A percentile compares a stretch with the other conserved stretches of the same genome.
These are phyloP conservation scores for Cantharis rustica DNA, from an alignment of 2,888 invertebrate genomes.

Conservation along the genomic window DNA sequence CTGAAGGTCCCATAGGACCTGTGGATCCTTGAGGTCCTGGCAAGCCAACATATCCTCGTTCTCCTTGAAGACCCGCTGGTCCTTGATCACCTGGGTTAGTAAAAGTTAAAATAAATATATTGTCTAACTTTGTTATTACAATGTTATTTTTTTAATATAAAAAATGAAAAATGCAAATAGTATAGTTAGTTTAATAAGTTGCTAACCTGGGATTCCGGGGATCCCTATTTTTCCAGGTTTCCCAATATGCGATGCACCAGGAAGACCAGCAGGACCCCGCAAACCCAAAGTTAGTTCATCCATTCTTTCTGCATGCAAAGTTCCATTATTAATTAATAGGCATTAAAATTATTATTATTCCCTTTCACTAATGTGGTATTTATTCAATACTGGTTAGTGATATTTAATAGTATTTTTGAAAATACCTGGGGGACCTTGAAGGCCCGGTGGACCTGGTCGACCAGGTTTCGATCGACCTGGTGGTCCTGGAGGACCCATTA, in stretches of 20 bases:
- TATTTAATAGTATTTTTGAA: conserved; percentile 2
- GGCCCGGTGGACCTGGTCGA: conserved; percentile 71
- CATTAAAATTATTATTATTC: not conserved
- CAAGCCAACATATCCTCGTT: conserved; percentile 68
- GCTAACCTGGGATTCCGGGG: conserved; percentile 63
- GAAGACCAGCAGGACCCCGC: conserved; percentile 73
- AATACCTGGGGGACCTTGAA: conserved; percentile 70
- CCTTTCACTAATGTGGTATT: not conserved
- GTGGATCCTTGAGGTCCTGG: conserved; percentile 64
- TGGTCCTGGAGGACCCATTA: conserved; percentile 69
- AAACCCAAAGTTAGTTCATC: conserved; percentile 64
- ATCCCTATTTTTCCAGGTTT: conserved; percentile 60
- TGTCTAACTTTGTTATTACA: not conserved
- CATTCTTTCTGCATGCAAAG: conserved; percentile 59
- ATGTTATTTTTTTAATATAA: too few species aligned
- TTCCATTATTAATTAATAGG: conserved; percentile 23
- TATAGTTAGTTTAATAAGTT: not conserved
- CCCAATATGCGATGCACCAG: conserved; percentile 60
- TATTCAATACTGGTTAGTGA: not conserved
- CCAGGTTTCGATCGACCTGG: conserved; percentile 71
- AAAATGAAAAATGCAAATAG: not conserved
- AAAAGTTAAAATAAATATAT: not conserved
- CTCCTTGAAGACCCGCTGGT: conserved; percentile 66
- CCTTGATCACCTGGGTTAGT: conserved; percentile 66
- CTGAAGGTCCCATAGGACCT: conserved; percentile 66